Evolutionary conservation across 2,888 invertebrate species (phyloP).

Genomic region (Myopa testacea): DNA sequence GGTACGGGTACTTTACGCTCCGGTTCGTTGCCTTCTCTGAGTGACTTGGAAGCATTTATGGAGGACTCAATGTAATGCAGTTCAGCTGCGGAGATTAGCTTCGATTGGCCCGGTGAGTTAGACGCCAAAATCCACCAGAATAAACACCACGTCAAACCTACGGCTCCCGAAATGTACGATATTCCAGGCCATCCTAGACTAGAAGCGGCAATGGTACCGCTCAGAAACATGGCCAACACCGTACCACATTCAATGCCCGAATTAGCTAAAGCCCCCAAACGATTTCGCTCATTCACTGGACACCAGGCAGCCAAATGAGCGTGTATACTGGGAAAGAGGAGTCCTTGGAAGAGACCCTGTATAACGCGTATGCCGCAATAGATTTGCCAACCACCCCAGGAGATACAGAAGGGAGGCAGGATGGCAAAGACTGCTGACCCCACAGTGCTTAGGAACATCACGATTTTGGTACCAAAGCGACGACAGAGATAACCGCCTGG

Average conservation of each 20-base stretch:
- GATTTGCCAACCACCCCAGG: conserved; percentile 73
- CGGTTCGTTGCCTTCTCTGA: conserved; percentile 28
- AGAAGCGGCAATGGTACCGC: conserved; percentile 74
- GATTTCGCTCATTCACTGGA: conserved; percentile 74
- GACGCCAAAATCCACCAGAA: conserved; percentile 72
- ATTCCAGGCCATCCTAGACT: conserved; percentile 76
- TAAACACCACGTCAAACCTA: conserved; percentile 71
- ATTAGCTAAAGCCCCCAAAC: conserved; percentile 71
- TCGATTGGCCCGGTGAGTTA: conserved; percentile 72
- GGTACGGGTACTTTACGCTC: conserved; percentile 70
- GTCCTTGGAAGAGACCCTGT: conserved; percentile 77
- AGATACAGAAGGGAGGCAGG: conserved; percentile 76
- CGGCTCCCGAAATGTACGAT: conserved; percentile 73
- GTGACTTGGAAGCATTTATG: conserved; percentile 47
- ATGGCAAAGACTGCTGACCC: conserved; percentile 76
- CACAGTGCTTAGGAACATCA: conserved; percentile 73
- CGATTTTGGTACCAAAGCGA: conserved; percentile 75
- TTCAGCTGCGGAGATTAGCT: conserved; percentile 72
- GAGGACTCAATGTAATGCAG: conserved; percentile 72
- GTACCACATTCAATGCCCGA: conserved; percentile 77
- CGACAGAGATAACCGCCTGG: conserved; percentile 79
- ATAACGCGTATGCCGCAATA: conserved; percentile 73
- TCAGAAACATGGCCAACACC: conserved; percentile 73
- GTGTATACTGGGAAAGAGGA: conserved; percentile 76
- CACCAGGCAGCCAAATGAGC: conserved; percentile 77